phyloP scores from a whole-genome alignment of 2,797 vertebrate species.

The Staurois parvus region DNA sequence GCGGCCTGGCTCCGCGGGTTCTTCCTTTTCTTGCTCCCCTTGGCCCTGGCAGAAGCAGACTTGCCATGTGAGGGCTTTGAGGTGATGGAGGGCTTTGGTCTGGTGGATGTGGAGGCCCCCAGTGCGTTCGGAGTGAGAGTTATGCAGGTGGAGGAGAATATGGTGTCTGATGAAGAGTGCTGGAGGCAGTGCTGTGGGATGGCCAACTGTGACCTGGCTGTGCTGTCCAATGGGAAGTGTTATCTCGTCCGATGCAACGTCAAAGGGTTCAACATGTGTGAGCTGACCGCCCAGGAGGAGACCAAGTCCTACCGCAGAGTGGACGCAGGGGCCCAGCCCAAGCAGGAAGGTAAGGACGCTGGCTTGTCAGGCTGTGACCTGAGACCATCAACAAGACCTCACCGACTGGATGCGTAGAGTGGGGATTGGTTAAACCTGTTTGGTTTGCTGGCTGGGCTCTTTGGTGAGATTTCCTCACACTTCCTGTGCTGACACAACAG shows the following conservation, averaged over 20 bases:
- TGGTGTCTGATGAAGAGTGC: constrained; percentile 21
- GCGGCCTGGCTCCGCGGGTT: background rate
- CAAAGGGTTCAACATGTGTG: constrained; percentile 33
- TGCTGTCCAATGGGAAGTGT: background rate
- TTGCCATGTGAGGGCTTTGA: constrained; percentile 3
- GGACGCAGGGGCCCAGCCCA: background rate
- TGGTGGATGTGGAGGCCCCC: background rate
- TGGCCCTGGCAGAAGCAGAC: background rate
- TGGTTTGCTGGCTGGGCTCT: no score
- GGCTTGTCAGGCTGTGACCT: no score
- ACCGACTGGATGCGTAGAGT: no score
- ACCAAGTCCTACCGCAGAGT: background rate
- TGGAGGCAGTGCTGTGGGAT: background rate
- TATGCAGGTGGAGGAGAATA: background rate
- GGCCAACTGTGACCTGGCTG: constrained; percentile 9
- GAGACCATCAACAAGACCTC: no score
- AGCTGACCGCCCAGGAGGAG: constrained; percentile 2
- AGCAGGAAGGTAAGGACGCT: constrained; percentile 33
- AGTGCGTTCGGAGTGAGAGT: background rate
- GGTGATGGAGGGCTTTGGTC: background rate
- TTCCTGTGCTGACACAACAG: no score
- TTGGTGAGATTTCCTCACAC: no score
- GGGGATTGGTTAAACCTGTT: no score
- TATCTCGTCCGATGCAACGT: constrained; percentile 8
- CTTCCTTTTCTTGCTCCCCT: background rate